A percentile compares a stretch with the other conserved stretches of the same genome.
Conservation (phyloP, 1,140 invertebrate genomes). For the Calosoma granatense region DNA sequence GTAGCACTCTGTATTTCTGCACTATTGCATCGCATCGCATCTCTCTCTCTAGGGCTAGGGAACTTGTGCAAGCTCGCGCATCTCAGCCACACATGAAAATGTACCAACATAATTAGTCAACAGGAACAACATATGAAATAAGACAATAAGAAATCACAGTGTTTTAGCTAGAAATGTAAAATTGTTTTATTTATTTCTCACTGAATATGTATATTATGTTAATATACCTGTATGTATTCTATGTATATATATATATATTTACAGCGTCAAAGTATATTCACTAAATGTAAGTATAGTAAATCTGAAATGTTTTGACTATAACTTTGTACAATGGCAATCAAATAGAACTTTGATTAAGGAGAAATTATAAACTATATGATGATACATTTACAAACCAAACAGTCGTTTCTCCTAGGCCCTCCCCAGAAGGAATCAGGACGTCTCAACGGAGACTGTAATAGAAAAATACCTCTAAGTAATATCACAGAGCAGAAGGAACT, state of each 20-base stretch:
- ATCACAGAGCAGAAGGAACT: constrained; percentile 25
- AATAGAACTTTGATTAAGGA: not conserved
- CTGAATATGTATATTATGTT: too few relatives aligned
- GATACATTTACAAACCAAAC: constrained; percentile 7
- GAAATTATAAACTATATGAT: not conserved
- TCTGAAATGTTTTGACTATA: not conserved
- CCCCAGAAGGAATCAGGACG: not conserved
- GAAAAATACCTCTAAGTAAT: constrained; percentile 27
- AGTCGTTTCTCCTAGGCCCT: constrained; percentile 1
- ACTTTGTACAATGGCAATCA: constrained; percentile 2
- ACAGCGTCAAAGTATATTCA: not conserved
- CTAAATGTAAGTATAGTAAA: not conserved
- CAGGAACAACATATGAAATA: not conserved
- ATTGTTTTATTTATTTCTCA: not conserved
- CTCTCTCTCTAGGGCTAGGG: not conserved
- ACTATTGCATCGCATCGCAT: too few relatives aligned
- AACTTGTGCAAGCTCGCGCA: not conserved
- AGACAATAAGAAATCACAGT: not conserved
- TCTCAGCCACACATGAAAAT: constrained; percentile 8
- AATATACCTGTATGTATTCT: not conserved
- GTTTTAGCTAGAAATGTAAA: constrained; percentile 1
- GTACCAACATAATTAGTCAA: constrained; percentile 1
- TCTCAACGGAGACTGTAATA: constrained; percentile 28
- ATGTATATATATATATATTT: too few relatives aligned
- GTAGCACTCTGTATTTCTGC: too few relatives aligned